These are phyloP conservation scores for Scaptodrosophila latifasciaeformis DNA, from an alignment of 2,888 invertebrate genomes.

Conservation along the genomic window DNA sequence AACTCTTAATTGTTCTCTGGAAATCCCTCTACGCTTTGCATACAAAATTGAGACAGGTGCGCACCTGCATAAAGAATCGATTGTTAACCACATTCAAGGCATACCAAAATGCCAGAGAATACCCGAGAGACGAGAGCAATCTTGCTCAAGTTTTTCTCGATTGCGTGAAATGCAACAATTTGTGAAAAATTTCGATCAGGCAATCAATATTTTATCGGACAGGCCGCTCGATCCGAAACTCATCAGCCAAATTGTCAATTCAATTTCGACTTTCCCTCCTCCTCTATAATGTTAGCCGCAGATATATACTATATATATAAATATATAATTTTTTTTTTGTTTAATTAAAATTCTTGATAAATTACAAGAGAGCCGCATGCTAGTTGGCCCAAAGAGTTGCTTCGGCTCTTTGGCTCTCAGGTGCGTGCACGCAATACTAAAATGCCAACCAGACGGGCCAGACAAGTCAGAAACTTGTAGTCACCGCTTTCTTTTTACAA, in stretches of 20 bases:
- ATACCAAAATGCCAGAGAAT: too few relatives aligned
- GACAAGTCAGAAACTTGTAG: background rate
- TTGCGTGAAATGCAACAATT: constrained; percentile 62
- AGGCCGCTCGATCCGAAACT: background rate
- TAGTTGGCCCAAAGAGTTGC: background rate
- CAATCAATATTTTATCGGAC: background rate
- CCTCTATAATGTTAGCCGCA: background rate
- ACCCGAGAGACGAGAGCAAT: background rate
- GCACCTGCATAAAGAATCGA: too few relatives aligned
- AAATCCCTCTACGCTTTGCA: too few relatives aligned
- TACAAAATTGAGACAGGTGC: too few relatives aligned
- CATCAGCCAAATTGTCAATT: constrained; percentile 19
- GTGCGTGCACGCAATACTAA: too few relatives aligned
- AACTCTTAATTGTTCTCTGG: too few relatives aligned
- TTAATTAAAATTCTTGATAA: constrained; percentile 45
- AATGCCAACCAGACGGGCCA: background rate
- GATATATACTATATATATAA: constrained; percentile 3
- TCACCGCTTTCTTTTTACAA: constrained; percentile 20
- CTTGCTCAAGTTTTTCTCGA: too few relatives aligned
- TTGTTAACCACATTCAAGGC: too few relatives aligned
- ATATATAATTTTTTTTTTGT: constrained; percentile 3
- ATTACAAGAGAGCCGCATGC: constrained; percentile 28
- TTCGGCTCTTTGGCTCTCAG: background rate
- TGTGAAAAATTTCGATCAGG: constrained; percentile 45
- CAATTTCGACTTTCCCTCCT: constrained; percentile 30